Conservation (phyloP, 2,113 vertebrate species). For the Chaetodon trifascialis region DNA sequence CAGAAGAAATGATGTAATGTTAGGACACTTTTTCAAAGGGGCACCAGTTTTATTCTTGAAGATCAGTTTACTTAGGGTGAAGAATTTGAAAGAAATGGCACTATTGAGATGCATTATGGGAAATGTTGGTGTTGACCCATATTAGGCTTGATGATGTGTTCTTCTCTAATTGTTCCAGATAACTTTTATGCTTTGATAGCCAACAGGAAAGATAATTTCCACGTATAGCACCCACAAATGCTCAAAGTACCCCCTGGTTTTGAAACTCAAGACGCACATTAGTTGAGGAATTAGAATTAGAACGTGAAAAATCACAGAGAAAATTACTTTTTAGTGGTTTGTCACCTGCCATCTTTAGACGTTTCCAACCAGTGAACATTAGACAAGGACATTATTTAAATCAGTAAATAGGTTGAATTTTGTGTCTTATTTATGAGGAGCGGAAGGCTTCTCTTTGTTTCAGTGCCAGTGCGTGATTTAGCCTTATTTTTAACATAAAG, state of each 20-base stretch:
- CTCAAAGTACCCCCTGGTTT: not conserved
- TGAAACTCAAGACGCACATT: not conserved
- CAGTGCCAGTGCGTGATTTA: slow-evolving; percentile 4
- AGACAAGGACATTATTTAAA: not conserved
- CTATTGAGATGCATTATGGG: too few relatives aligned
- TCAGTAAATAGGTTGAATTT: slow-evolving; percentile 1
- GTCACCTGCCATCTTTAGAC: not conserved
- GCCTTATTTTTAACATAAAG: not conserved
- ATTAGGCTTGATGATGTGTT: too few relatives aligned
- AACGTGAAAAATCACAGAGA: not conserved
- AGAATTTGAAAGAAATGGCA: not conserved
- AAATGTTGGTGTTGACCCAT: too few relatives aligned
- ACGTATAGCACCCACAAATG: not conserved
- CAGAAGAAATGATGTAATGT: not conserved
- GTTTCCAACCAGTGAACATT: not conserved
- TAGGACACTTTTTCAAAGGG: not conserved
- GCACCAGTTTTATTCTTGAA: not conserved
- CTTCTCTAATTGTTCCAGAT: too few relatives aligned
- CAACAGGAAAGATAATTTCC: not conserved
- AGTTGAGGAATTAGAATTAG: not conserved
- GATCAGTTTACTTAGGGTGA: not conserved
- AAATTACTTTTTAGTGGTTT: not conserved
- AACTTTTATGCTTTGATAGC: not conserved
- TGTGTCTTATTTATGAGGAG: not conserved
- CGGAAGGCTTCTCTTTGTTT: not conserved